phyloP scores from a whole-genome alignment of 1,140 invertebrate genomes.

The Paralvinella palmiformis region DNA sequence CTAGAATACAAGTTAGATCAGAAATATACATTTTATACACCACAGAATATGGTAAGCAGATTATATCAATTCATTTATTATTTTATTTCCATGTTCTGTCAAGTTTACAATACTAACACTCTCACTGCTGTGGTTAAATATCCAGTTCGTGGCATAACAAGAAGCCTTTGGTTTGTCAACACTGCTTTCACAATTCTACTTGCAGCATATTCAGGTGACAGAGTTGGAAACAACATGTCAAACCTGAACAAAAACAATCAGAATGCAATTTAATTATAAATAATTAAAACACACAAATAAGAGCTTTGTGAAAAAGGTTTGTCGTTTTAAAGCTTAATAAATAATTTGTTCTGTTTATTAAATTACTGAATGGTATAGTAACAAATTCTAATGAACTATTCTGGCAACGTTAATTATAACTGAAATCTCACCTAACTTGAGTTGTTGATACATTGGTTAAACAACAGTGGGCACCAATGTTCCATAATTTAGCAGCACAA shows the following conservation, averaged over 20 bases:
- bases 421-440: too few relatives aligned
- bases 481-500: too few relatives aligned
- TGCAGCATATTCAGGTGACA: slow-evolving; percentile 79
- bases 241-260: slow-evolving; percentile 30
- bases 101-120: slow-evolving; percentile 30
- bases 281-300: neutral
- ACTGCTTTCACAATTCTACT: slow-evolving; percentile 76
- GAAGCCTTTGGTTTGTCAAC: slow-evolving; percentile 68
- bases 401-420: neutral
- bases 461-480: too few relatives aligned
- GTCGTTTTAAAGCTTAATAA: neutral
- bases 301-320: neutral
- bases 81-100: neutral
- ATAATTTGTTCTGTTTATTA: neutral
- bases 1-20: neutral
- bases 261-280: neutral
- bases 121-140: slow-evolving; percentile 56
- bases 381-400: neutral
- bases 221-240: slow-evolving; percentile 62
- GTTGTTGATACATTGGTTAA: too few relatives aligned
- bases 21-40: neutral
- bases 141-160: slow-evolving; percentile 73
- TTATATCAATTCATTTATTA: neutral
- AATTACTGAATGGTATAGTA: neutral
- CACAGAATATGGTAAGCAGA: neutral